Base-by-base conservation (phyloP, 92 coral and sea anemone genomes). In the Paragorgia papillata region DNA sequence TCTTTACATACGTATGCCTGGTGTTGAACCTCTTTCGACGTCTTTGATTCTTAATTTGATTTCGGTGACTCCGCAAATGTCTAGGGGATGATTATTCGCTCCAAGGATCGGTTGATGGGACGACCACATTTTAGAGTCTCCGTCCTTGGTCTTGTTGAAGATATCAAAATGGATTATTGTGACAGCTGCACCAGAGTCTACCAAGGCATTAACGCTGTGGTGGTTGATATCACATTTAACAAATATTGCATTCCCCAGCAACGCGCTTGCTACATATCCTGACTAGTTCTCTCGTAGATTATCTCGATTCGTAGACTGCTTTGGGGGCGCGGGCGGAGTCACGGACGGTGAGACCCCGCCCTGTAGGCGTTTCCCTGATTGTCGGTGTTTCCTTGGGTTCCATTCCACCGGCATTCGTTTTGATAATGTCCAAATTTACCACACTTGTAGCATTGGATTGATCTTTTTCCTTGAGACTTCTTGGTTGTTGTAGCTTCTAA, bases 131-230 rank as follows among this genome's bases (percentile, higher is more conserved):
- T 18, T 30, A 12, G 33, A 9, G 19, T 60, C 39, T 17, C 39
- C 26, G 14, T 14, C 7, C 19, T 30, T 25, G 13, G 26, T 60
- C 9, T 35, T 25, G 13, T 60, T 19, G 48, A 62, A 62, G 44
- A 62, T 22, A 25, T 62, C 69, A 9, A 21, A 35, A 14, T 62
- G 69, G 8, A 33, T 31, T 21, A 62, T 7, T 17, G 69, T 62
- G 26, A 62, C 69, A 22, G 69, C 69, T 32, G 69, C 69, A 14
- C 69, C 66, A 26, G 66, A 25, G 66, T 60, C 66, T 13, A 60
- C 66, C 9, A 60, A 30, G 33, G 66, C 39, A 19, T 60, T 29
- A 25, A 60, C 28, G 28, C n/a, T 6, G n/a, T 60, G 33, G 7
- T 30, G 27, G 39, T 60, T 27, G 20, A 60, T 60, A 5, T 60